Evolutionary conservation across 1,140 invertebrate genomes (phyloP).

Genomic region (Neodiprion fabricii): DNA sequence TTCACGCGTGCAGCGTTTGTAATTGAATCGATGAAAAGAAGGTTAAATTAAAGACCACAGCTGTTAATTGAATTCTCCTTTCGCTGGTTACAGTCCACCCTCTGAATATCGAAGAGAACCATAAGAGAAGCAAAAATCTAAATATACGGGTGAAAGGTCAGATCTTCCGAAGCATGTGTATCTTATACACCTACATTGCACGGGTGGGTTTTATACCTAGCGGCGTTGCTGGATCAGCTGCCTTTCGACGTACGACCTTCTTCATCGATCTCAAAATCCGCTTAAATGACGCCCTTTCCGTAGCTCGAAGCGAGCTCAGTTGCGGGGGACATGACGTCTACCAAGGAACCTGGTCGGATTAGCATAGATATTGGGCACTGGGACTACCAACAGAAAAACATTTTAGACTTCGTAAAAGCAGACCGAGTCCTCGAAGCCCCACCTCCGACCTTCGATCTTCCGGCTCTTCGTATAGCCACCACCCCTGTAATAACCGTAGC

Average conservation of each 20-base stretch:
- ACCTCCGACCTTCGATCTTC: slow-evolving; percentile 4
- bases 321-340: slow-evolving; percentile 28
- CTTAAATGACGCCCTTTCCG: slow-evolving; percentile 2
- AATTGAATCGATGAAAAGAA: too few species aligned
- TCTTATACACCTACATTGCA: too few species aligned
- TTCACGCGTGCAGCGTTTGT: too few species aligned
- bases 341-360: slow-evolving; percentile 36
- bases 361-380: slow-evolving; percentile 44
- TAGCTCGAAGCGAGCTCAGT: background rate
- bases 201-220: too few species aligned
- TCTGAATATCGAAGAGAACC: too few species aligned
- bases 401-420: slow-evolving; percentile 35
- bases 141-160: too few species aligned
- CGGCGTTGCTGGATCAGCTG: background rate
- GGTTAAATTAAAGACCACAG: too few species aligned
- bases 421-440: slow-evolving; percentile 11
- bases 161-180: too few species aligned
- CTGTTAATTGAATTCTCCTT: too few species aligned
- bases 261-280: background rate
- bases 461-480: too few species aligned
- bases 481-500: background rate
- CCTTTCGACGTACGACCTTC: background rate
- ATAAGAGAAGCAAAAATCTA: too few species aligned
- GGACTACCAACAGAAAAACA: slow-evolving; percentile 36
- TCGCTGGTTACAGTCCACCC: too few species aligned